Evolutionary conservation across 1,140 invertebrate species (phyloP).

Genomic region (Drosophila gunungcola): DNA sequence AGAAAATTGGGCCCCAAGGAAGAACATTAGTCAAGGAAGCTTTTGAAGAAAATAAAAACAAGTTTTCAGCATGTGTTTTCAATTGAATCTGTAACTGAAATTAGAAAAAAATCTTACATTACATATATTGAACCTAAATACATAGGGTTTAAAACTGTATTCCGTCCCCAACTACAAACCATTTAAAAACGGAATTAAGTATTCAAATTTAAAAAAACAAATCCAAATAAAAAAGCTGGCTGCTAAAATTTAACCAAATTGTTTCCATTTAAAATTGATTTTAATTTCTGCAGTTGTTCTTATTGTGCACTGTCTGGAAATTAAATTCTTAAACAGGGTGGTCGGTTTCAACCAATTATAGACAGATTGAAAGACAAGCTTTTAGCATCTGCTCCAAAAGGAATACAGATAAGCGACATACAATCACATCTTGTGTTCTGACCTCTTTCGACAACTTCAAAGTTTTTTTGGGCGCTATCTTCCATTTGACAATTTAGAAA

Average conservation of each 20-base stretch:
- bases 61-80: too few species aligned
- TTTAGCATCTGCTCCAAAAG: conserved; percentile 10
- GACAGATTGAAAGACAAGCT: conserved; percentile 15
- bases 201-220: too few species aligned
- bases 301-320: not conserved
- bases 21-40: conserved; percentile 12
- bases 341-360: conserved; percentile 5
- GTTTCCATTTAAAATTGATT: not conserved
- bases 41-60: conserved; percentile 21
- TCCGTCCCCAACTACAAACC: too few species aligned
- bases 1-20: not conserved
- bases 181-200: too few species aligned
- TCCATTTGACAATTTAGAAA: conserved; percentile 43
- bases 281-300: not conserved
- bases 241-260: too few species aligned
- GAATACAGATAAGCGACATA: conserved; percentile 31
- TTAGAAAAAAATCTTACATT: not conserved
- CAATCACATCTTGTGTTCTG: conserved; percentile 19
- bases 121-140: too few species aligned
- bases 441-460: conserved; percentile 20
- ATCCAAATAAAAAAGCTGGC: too few species aligned
- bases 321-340: not conserved
- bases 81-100: too few species aligned
- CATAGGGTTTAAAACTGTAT: too few species aligned
- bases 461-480: not conserved